Evolutionary conservation across 2,797 vertebrate genomes (phyloP), one percentile per base, ranked within the genome.

Genomic region (Melanotaenia trifasciata): DNA sequence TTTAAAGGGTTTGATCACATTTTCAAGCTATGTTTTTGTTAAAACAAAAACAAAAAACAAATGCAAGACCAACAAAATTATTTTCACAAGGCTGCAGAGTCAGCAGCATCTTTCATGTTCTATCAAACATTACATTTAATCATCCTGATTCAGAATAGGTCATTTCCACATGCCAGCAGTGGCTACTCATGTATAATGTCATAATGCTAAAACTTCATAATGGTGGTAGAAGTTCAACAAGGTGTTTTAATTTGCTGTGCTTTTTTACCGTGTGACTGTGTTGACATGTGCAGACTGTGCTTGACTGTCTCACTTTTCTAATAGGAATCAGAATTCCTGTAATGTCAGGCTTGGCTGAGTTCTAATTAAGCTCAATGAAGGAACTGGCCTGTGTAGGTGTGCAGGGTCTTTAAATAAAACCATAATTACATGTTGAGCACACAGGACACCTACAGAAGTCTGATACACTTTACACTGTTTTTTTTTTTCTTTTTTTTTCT

Each of bases 291-390:
- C 45, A 64, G 18, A 35, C 35, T 68, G 11, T 51, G 30, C 22
- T 36, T 67, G 53, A 40, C 20, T 57, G 10, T 24, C 5, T 54
- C 18, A 13, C 28, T 54, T 12, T 38, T 30, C 32, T 3, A 11
- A 14, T n/a, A 6, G 9, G n/a, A n/a, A 50, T 10, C n/a, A 50
- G 47, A 58, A 26, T 50, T 22, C 14, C 30, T 12, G 6, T 20
- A 28, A 13, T 11, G 26, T 16, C 20, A n/a, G n/a, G 47, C 20
- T 50, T 20, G 8, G 47, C 47, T 50, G 16, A 35, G 32, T 13
- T 43, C 38, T 30, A 62, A 67, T 74, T 66, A 66, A 60, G 10
- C 30, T 56, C 36, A 36, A 16, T 35, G 18, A 53, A 12, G 64
- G 35, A 47, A 32, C 60, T 56, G 8, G 13, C 10, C 28, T 50